Base-by-base conservation (phyloP, 2,113 vertebrate species). In the Lethenteron reissneri region DNA sequence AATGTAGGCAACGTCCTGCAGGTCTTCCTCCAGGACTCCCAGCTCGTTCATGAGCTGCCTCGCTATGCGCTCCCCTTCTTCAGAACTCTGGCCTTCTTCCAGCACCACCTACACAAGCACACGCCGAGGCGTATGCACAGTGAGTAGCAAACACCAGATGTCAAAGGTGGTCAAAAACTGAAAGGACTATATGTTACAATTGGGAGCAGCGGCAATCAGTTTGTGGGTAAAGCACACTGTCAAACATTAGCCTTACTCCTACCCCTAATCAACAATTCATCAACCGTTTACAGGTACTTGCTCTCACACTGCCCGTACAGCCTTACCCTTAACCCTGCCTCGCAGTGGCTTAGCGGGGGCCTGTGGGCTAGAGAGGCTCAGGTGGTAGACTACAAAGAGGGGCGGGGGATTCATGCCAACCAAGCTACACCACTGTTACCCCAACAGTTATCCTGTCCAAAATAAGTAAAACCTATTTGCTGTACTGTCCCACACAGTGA, bases 1-100 rank as follows among this genome's bases (percentile, higher is more conserved):
- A 78, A 89, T 74, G 75, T 89, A 89, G 3, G 87, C 85, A 1
- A 85, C 83, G 0, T 81, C 80, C 70, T 87, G 75, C 72, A 88
- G 81, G 74, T 84, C 83, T 8, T 81, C 75, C 56, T 78, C 71
- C 2, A 74, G 57, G 3, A 88, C 77, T 0, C 82, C 81, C 60
- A 89, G 78, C n/a, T 82, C 74, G 56, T 75, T 71, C 85, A 88
- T 85, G 77, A 88, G 77, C 12, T 72, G 60, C 15, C 70, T 76
- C 0, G 86, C 87, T 73, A 84, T 77, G 7, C 75, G 68, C 74
- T 82, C 80, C 0, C 87, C 87, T 0, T 87, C 83, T 60, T 83
- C 79, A 1, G 76, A 71, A 0, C 69, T 84, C 78, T 88, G 86
- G 3, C 80, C 78, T 1, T 84, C 81, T 12, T 68, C 75, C 80